A percentile compares a stretch with the other conserved stretches of the same genome.
These are phyloP conservation scores for Lasioglossum malachurum DNA, from an alignment of 2,888 invertebrate species.

Conservation along the genomic window DNA sequence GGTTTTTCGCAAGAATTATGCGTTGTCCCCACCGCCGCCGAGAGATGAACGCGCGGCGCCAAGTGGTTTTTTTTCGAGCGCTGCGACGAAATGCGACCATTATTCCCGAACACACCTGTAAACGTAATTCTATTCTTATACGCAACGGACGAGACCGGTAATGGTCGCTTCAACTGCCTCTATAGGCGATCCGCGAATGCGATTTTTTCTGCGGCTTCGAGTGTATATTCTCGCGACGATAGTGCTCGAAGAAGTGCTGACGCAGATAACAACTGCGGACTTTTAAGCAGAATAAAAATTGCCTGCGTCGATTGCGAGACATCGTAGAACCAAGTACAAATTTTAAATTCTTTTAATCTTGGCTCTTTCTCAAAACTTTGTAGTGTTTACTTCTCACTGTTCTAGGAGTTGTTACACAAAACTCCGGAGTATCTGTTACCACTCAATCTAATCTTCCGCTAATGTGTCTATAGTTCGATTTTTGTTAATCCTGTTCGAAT, in stretches of 20 bases:
- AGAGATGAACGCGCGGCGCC: neutral
- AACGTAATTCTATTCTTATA: neutral
- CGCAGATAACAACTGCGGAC: neutral
- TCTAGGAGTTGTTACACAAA: no score
- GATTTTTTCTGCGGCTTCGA: neutral
- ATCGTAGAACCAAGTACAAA: no score
- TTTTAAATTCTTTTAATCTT: no score
- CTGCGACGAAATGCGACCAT: neutral
- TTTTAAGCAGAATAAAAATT: neutral
- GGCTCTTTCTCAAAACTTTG: no score
- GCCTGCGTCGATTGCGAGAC: no score
- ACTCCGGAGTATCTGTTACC: no score
- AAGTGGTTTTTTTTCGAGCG: no score
- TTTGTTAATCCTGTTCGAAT: no score
- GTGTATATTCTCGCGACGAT: neutral
- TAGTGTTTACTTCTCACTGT: no score
- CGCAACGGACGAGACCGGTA: neutral
- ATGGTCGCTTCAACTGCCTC: neutral
- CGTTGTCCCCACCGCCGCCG: neutral
- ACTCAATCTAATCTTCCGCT: no score
- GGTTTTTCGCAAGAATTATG: slow-evolving; percentile 24
- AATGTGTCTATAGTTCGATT: no score
- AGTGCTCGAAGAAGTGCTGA: neutral
- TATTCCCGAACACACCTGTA: neutral
- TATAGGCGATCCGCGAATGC: neutral